Evolutionary conservation across 2,797 vertebrate species (phyloP).

Genomic region (Hydrolagus colliei): DNA sequence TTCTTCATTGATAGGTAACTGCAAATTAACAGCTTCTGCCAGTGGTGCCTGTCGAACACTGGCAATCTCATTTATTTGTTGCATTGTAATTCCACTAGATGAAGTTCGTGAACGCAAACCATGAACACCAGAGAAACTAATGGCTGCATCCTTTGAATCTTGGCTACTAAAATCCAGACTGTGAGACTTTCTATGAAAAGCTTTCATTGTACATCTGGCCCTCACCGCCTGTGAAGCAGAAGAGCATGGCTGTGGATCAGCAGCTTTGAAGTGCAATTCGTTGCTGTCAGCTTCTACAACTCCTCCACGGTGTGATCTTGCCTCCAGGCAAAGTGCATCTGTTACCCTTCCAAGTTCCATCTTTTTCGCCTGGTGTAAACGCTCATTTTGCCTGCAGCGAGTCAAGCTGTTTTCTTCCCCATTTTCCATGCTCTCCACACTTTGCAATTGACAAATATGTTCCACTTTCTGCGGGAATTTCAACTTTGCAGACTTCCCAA

Average conservation of each 20-base stretch:
- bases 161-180: slow-evolving; percentile 56
- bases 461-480: neutral
- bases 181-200: slow-evolving; percentile 58
- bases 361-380: slow-evolving; percentile 13
- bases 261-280: slow-evolving; percentile 42
- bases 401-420: neutral
- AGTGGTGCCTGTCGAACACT: neutral
- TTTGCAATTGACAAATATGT: neutral
- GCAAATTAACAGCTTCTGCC: slow-evolving; percentile 16
- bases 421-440: slow-evolving; percentile 10
- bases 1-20: neutral
- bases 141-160: slow-evolving; percentile 46
- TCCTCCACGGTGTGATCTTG: slow-evolving; percentile 40
- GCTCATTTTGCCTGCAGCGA: neutral
- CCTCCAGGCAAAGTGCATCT: slow-evolving; percentile 56
- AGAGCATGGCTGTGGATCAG: slow-evolving; percentile 45
- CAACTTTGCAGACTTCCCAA: slow-evolving; percentile 31
- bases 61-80: slow-evolving; percentile 8
- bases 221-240: slow-evolving; percentile 45
- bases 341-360: slow-evolving; percentile 46
- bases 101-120: slow-evolving; percentile 5
- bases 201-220: slow-evolving; percentile 46
- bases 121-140: slow-evolving; percentile 39
- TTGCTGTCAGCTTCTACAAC: slow-evolving; percentile 43
- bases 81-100: slow-evolving; percentile 23